Base-by-base conservation (phyloP, 2,888 invertebrate species). In the Pantelozetes paolii region DNA sequence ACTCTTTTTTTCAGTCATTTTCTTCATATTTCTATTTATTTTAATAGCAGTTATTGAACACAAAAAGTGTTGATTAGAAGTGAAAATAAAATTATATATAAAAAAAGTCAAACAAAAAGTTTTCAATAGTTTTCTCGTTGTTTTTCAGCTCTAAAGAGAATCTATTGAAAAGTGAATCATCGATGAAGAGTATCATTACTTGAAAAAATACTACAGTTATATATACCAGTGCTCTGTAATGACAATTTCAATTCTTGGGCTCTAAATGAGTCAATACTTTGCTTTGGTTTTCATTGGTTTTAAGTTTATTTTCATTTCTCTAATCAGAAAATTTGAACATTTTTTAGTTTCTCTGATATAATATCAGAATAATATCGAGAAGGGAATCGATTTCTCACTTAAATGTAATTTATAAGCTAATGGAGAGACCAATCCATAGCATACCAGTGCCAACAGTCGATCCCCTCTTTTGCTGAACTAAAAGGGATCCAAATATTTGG, bases 381-480 rank as follows among this genome's bases (percentile, higher is more conserved):
- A 62, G 32, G 32, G 62, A 62, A 62, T 62, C 62, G 62, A 62
- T 62, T 62, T 62, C 62, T 30, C 62, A 62, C 62, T 62, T 62
- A 62, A 62, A 62, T 62, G 62, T 18, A 62, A 62, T 62, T 62
- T 62, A 62, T 62, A 62, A 62, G 62, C 32, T 30, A 62, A 57
- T 57, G 57, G 57, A 57, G 23, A 57, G 32, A 62, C 32, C 32
- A 30, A 62, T 62, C 6, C 28, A 62, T 18, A 15, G 32, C 20
- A 54, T 9, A 20, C 20, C 26, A 54, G 20, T 54, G 23, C 54
- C 23, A 54, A 11, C 54, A 11, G 54, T 54, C 23, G 20, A 5
- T 23, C 9, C 54, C 20, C 50, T n/a, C n/a, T n/a, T 48, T 48
- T 15, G 18, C 6, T n/a, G 18, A 6, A 48, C 3, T 54, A 54